Evolutionary conservation across 2,113 vertebrate genomes (phyloP).

Genomic region (Echinops telfairi): DNA sequence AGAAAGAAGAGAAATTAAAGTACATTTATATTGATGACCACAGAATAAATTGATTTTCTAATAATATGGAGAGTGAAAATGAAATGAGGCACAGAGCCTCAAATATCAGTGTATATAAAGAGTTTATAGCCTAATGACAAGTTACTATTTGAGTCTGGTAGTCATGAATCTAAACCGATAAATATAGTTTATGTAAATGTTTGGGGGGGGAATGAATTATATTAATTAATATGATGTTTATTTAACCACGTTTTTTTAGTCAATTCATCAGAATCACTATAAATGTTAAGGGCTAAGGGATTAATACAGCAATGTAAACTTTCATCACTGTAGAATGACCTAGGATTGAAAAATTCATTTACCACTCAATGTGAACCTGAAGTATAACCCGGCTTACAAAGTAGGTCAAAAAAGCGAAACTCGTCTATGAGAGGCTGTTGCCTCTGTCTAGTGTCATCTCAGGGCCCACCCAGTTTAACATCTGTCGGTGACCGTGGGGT

Average conservation of each 20-base stretch:
- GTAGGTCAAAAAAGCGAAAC: neutral
- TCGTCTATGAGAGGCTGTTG: no score
- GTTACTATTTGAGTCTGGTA: neutral
- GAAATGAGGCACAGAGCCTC: neutral
- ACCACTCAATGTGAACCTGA: neutral
- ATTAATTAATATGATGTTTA: no score
- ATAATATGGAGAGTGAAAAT: neutral
- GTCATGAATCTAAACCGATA: neutral
- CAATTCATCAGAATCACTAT: neutral
- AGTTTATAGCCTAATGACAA: neutral
- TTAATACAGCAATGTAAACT: neutral
- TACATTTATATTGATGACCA: neutral
- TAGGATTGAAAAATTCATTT: neutral
- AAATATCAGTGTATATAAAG: neutral
- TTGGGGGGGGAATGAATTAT: neutral
- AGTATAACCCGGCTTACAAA: neutral
- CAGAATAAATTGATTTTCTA: neutral
- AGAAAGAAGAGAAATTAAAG: neutral
- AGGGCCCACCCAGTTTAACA: no score
- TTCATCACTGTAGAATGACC: neutral
- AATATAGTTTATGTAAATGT: neutral
- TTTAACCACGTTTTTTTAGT: neutral
- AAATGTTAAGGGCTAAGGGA: no score
- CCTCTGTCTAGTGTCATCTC: no score
- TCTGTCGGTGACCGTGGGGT: no score